These are phyloP conservation scores for Callaeas wilsoni DNA, from an alignment of 2,113 vertebrate genomes.

Conservation along the genomic window DNA sequence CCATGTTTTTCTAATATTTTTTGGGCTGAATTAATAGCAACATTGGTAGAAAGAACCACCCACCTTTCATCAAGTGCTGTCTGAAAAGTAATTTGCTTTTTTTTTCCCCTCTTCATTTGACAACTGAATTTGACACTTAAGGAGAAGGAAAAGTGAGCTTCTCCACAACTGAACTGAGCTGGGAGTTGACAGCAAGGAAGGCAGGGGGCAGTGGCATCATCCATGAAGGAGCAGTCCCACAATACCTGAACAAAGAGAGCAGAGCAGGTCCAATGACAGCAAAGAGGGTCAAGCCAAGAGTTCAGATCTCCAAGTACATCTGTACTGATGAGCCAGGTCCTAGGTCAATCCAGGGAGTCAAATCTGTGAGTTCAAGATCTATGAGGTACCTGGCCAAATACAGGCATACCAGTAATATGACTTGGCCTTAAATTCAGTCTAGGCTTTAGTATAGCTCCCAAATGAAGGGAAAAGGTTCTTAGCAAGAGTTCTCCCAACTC, in stretches of 20 bases:
- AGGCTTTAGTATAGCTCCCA: neutral
- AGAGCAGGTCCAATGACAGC: neutral
- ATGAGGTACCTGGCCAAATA: neutral
- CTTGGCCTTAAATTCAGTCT: neutral
- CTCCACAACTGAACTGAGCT: neutral
- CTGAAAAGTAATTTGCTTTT: neutral
- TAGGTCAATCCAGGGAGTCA: neutral
- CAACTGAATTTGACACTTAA: neutral
- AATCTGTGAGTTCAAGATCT: neutral
- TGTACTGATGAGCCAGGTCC: neutral
- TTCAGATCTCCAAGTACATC: neutral
- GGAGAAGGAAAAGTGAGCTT: neutral
- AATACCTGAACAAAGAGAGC: neutral
- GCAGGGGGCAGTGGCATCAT: neutral
- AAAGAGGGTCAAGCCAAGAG: neutral
- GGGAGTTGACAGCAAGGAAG: neutral
- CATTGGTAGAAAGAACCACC: neutral
- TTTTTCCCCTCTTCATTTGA: neutral
- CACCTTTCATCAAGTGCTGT: slow-evolving; percentile 4
- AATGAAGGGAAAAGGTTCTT: neutral
- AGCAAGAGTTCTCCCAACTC: neutral
- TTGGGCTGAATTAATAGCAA: neutral
- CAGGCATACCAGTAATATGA: neutral
- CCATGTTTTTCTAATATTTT: neutral
- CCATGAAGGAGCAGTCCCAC: neutral